These are phyloP conservation scores for Emydura subglobosa DNA, from an alignment of 2,113 vertebrate species.

Conservation along the genomic window DNA sequence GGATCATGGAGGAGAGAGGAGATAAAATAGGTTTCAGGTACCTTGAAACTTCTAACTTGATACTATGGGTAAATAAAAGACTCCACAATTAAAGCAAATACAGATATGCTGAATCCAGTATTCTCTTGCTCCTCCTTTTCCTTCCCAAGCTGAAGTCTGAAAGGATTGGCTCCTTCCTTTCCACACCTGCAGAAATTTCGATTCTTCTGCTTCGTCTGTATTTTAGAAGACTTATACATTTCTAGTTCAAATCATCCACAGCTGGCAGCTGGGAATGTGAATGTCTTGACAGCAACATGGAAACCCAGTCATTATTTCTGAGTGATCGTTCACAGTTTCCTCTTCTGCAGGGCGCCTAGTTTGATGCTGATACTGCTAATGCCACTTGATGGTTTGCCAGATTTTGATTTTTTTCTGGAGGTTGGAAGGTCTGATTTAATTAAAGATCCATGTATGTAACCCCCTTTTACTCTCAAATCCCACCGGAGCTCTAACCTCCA, in stretches of 20 bases:
- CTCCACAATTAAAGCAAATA: conserved; percentile 2
- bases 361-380: conserved; percentile 31
- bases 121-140: conserved; percentile 26
- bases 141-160: conserved; percentile 4
- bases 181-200: conserved; percentile 21
- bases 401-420: conserved; percentile 18
- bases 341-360: conserved; percentile 33
- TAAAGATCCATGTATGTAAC: conserved; percentile 9
- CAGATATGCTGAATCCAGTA: neutral
- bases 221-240: conserved; percentile 64
- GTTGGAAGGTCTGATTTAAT: conserved; percentile 57
- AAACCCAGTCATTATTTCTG: conserved; percentile 59
- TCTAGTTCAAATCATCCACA: conserved; percentile 62
- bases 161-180: neutral
- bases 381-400: conserved; percentile 23
- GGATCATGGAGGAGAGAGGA: neutral
- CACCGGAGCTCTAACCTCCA: conserved; percentile 40
- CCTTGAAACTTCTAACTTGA: conserved; percentile 1
- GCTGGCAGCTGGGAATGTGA: conserved; percentile 42
- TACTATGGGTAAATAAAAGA: neutral
- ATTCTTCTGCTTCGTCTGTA: conserved; percentile 47
- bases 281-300: conserved; percentile 60
- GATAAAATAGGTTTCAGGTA: conserved; percentile 23
- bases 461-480: conserved; percentile 1
- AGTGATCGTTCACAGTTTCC: conserved; percentile 18